phyloP scores from a whole-genome alignment of 2,888 invertebrate species.

The Pollenia angustigena region DNA sequence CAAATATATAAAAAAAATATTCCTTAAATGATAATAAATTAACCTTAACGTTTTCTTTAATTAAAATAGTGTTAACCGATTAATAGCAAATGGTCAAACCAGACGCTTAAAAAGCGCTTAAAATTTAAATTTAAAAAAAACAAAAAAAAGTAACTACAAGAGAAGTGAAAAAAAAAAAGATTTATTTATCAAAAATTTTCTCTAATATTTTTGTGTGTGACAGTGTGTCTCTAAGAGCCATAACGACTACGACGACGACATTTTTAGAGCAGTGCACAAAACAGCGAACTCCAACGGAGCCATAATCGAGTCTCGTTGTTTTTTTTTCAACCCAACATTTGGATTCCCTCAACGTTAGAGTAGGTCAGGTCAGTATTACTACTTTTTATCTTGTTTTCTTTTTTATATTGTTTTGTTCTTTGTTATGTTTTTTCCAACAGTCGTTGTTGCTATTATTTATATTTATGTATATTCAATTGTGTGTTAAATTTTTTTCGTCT shows the following conservation, averaged over 20 bases:
- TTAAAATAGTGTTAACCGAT: not conserved
- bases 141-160: not conserved
- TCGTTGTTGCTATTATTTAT: conserved; percentile 38
- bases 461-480: conserved; percentile 3
- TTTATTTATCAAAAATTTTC: conserved; percentile 48
- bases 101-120: conserved; percentile 52
- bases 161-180: conserved; percentile 29
- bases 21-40: not conserved
- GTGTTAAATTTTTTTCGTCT: conserved; percentile 5
- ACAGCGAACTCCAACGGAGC: conserved; percentile 67
- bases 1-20: not conserved
- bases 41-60: too few species aligned
- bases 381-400: conserved; percentile 51
- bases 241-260: conserved; percentile 42
- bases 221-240: conserved; percentile 26
- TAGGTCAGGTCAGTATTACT: conserved; percentile 74
- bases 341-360: conserved; percentile 54
- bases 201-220: conserved; percentile 18
- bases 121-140: not conserved
- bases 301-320: conserved; percentile 49
- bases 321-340: conserved; percentile 37
- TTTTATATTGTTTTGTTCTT: conserved; percentile 40
- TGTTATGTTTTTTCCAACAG: conserved; percentile 8
- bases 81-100: not conserved
- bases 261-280: conserved; percentile 71